Conservation (phyloP, 2,797 vertebrate species). For the Gallinago stenura region DNA sequence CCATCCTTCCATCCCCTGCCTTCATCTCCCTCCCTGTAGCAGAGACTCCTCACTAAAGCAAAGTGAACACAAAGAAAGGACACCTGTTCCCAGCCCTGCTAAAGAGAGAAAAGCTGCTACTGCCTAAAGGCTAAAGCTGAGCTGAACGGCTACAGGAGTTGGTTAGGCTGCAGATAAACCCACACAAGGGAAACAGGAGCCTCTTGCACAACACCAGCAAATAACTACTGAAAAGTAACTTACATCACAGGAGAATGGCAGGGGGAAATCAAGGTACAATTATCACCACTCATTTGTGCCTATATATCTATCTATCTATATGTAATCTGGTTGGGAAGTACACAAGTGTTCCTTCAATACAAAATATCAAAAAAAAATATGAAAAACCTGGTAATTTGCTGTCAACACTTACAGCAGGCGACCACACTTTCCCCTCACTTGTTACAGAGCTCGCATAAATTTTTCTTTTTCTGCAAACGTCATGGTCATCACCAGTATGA, state of each 20-base stretch:
- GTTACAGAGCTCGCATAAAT: neutral
- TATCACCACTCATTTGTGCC: neutral
- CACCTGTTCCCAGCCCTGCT: neutral
- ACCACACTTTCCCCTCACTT: neutral
- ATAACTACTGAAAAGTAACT: neutral
- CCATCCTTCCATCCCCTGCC: neutral
- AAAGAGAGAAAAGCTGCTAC: neutral
- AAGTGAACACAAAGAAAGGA: slow-evolving; percentile 5
- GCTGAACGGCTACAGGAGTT: neutral
- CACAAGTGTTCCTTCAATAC: neutral
- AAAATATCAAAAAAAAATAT: neutral
- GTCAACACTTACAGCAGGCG: neutral
- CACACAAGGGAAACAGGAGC: neutral
- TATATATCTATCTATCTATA: neutral
- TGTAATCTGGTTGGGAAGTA: neutral
- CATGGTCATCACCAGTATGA: neutral
- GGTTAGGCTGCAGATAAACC: neutral
- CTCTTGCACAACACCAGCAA: neutral
- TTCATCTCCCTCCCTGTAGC: slow-evolving; percentile 3
- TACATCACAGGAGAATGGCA: neutral
- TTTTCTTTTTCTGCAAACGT: neutral
- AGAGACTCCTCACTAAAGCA: neutral
- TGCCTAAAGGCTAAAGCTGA: slow-evolving; percentile 26
- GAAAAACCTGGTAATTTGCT: neutral
- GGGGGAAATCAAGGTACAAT: neutral